Percentiles rank a stretch among this genome's conserved stretches.
phyloP scores from a whole-genome alignment of 1,140 invertebrate genomes.

The Bemisia tabaci region DNA sequence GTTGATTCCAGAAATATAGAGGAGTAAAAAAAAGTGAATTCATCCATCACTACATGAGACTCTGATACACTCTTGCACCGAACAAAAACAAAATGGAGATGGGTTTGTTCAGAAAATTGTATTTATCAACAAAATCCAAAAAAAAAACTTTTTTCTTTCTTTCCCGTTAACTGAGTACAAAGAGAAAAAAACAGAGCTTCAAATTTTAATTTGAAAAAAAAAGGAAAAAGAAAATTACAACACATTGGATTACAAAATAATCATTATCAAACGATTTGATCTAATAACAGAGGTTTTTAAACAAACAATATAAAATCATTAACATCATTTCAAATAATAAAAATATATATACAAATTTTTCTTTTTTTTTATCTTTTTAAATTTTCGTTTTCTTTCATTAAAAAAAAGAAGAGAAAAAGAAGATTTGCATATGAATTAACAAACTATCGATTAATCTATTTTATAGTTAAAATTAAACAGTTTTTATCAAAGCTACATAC shows the following conservation, averaged over 20 bases:
- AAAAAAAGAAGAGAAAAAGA: slow-evolving; percentile 1
- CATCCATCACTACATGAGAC: not conserved
- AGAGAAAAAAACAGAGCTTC: not conserved
- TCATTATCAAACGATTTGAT: not conserved
- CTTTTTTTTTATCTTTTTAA: not conserved
- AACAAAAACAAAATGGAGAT: not conserved
- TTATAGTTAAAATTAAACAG: not conserved
- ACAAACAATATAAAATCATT: not conserved
- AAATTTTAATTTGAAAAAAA: not conserved
- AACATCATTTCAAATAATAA: not conserved
- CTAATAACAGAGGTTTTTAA: not conserved
- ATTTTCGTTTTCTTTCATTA: not conserved
- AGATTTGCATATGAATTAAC: not conserved
- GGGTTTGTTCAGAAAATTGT: not conserved
- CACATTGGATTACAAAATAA: not conserved
- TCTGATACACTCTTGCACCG: not conserved
- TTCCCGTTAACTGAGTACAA: not conserved
- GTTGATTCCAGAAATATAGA: not conserved
- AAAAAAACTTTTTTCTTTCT: not conserved
- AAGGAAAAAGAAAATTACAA: not conserved
- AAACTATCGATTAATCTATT: not conserved
- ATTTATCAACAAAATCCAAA: not conserved
- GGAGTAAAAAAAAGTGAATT: not conserved
- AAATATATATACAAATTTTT: not conserved
- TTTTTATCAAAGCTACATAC: not conserved